These are phyloP conservation scores for Spheniscus mendiculus DNA, from an alignment of 2,113 vertebrate genomes.

Conservation along the genomic window DNA sequence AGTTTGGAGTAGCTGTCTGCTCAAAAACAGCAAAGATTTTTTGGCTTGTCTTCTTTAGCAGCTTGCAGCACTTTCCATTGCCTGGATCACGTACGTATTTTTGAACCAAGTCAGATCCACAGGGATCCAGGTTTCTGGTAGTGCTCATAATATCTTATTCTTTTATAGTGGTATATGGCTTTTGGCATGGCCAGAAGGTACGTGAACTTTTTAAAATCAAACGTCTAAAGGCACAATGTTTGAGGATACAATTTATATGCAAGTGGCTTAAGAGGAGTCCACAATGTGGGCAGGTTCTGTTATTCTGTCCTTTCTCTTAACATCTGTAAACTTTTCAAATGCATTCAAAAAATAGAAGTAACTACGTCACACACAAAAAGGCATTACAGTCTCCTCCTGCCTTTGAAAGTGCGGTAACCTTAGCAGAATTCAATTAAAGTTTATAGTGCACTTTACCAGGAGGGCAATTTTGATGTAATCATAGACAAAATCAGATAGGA, in stretches of 20 bases:
- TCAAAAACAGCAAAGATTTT: background rate
- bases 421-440: slow-evolving; percentile 21
- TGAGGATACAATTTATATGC: background rate
- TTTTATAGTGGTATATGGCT: background rate
- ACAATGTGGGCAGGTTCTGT: background rate
- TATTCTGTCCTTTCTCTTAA: background rate
- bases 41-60: background rate
- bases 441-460: background rate
- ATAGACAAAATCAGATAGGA: background rate
- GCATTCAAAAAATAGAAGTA: background rate
- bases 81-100: rapidly evolving
- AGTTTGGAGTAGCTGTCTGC: background rate
- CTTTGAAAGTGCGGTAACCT: background rate
- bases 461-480: slow-evolving; percentile 30
- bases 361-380: background rate
- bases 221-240: background rate
- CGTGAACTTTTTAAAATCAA: background rate
- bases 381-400: background rate
- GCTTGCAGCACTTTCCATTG: background rate
- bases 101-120: background rate
- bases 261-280: background rate
- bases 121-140: background rate
- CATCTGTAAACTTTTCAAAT: background rate
- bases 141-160: background rate
- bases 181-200: background rate